phyloP scores from a whole-genome alignment of 2,797 vertebrate genomes.

The Champsocephalus esox region DNA sequence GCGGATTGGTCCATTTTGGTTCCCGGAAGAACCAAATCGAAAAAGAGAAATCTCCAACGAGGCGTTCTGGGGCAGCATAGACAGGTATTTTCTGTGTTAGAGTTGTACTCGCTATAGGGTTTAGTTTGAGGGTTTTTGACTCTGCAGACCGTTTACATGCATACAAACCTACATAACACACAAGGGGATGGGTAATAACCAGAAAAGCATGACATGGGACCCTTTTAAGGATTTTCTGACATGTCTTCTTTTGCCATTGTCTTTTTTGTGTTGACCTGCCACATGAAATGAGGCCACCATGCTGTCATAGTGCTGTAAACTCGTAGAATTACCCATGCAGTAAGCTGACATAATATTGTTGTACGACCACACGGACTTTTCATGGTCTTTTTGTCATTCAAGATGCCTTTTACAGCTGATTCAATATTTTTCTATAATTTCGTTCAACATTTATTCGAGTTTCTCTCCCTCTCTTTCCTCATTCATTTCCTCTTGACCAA shows the following conservation, averaged over 20 bases:
- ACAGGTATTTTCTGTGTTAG: too few relatives aligned
- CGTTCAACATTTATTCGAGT: slow-evolving; percentile 21
- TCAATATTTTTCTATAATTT: slow-evolving; percentile 20
- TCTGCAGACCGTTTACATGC: too few relatives aligned
- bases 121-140: too few relatives aligned
- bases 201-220: too few relatives aligned
- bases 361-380: background rate
- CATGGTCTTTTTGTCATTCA: background rate
- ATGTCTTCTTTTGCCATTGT: slow-evolving; percentile 24
- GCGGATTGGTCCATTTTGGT: too few relatives aligned
- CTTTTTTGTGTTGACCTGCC: slow-evolving; percentile 22
- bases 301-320: background rate
- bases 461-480: slow-evolving; percentile 21
- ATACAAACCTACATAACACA: too few relatives aligned
- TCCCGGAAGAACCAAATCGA: too few relatives aligned
- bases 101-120: too few relatives aligned
- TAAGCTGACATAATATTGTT: slow-evolving; percentile 6
- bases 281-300: slow-evolving; percentile 15
- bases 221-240: slow-evolving; percentile 43
- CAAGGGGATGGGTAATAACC: too few relatives aligned
- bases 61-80: too few relatives aligned
- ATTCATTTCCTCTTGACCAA: slow-evolving; percentile 54
- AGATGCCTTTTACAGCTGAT: background rate
- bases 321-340: slow-evolving; percentile 4
- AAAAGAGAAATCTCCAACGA: too few relatives aligned